Evolutionary conservation across 2,113 vertebrate species (phyloP), one percentile per base, ranked within the genome.

Genomic region (Pseudopodoces humilis): DNA sequence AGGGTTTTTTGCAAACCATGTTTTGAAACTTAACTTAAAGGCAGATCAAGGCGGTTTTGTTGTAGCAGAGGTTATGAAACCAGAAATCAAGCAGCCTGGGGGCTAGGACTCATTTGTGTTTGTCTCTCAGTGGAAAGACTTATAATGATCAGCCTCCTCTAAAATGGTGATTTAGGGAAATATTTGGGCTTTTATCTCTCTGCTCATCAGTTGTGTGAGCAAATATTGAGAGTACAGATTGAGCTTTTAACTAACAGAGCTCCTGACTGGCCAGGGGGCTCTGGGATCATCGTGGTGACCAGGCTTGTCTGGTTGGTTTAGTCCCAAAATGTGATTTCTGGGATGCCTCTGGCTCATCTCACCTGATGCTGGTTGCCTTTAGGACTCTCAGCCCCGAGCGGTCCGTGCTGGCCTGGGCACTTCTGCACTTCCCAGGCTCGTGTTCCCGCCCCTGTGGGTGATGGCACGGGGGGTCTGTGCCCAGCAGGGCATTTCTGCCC

Each of bases 401-500:
- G 98, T 5, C 97, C 52, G 15, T 99, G 98, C 88, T 94, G 89
- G 53, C 86, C 98, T 0, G 98, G 98, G 5, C 98, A 98, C 78
- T 99, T 98, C 97, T 99, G 99, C 93, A 83, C 60, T n/a, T 83
- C 96, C 37, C 97, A 97, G 63, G 98, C 98, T 19, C 94, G 9
- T 43, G 83, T 97, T 2, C 97, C 98, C 21, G 95, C 68, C 33
- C 98, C 98, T 37, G 64, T 58, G 37, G 43, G 88, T 1, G 92
- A 92, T 37, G 90, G 78, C 16, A 69, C 71, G 4, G 99, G 99
- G 68, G 98, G 83, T 35, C 82, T 97, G 17, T 99, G 99, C 94
- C 99, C 98, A 27, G 87, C 96, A 15, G 99, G 99, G 19, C 97
- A 91, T 21, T 98, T 97, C 94, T 99, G 99, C 93, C 98, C 98